A percentile compares a stretch with the other conserved stretches of the same genome.
Conservation (phyloP, 2,113 vertebrate genomes). For the Empidonax alnorum region DNA sequence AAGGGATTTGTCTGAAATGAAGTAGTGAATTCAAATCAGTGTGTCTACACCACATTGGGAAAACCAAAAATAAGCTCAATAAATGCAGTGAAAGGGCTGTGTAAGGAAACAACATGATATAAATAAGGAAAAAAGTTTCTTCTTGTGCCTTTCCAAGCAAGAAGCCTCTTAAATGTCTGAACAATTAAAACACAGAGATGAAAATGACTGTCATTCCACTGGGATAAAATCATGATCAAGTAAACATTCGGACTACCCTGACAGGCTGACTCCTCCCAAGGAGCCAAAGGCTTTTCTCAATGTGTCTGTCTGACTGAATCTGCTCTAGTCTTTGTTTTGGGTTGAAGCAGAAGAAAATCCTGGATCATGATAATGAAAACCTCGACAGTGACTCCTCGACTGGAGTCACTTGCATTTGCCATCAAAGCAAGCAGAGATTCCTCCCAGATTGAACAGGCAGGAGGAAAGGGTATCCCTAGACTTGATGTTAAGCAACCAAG, state of each 20-base stretch:
- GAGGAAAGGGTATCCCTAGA: not conserved
- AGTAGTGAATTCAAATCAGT: not conserved
- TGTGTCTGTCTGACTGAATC: not conserved
- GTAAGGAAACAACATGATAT: not conserved
- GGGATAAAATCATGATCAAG: not conserved
- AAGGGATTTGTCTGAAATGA: not conserved
- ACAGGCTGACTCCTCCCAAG: not conserved
- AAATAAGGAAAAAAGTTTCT: not conserved
- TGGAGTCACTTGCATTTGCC: not conserved
- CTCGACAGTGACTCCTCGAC: not conserved
- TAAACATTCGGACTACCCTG: not conserved
- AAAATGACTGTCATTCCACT: not conserved
- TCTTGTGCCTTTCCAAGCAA: not conserved
- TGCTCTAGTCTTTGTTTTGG: not conserved
- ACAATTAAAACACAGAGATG: not conserved
- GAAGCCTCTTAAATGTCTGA: not conserved
- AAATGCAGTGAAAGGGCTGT: not conserved
- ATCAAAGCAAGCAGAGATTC: not conserved
- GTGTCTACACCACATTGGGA: not conserved
- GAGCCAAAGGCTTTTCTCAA: not conserved
- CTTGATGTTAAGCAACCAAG: not conserved
- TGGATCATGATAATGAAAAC: not conserved
- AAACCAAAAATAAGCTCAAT: not conserved
- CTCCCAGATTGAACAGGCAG: not conserved
- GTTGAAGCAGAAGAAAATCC: not conserved